Evolutionary conservation across 2,888 invertebrate species (phyloP).

Genomic region (Ferrisia virgata): DNA sequence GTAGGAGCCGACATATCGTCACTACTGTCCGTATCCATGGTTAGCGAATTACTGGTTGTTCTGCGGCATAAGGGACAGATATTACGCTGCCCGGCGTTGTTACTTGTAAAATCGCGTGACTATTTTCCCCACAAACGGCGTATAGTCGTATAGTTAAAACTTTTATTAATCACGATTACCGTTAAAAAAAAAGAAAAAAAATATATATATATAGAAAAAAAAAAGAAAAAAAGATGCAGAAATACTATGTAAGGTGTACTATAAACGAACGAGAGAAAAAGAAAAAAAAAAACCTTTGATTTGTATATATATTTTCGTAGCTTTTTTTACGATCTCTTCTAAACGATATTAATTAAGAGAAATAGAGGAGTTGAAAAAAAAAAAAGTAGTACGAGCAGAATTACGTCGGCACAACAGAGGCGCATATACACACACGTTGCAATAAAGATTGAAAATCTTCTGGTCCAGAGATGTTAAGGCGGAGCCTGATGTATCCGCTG

Average conservation of each 20-base stretch:
- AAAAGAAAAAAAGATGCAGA: neutral
- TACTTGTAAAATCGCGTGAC: conserved; percentile 38
- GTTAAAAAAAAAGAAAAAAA: neutral
- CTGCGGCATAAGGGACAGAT: conserved; percentile 12
- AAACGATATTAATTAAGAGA: conserved; percentile 41
- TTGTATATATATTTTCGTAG: conserved; percentile 17
- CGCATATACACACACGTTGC: conserved; percentile 20
- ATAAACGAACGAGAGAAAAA: neutral
- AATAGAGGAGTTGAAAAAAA: neutral
- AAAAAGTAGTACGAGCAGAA: neutral
- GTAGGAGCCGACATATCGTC: conserved; percentile 47
- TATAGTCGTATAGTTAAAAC: conserved; percentile 33
- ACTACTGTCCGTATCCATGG: conserved; percentile 48
- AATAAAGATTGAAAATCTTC: conserved; percentile 32
- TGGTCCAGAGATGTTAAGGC: conserved; percentile 40
- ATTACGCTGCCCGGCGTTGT: conserved; percentile 35
- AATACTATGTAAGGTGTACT: neutral
- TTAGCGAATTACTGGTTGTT: conserved; percentile 32
- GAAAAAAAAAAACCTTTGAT: conserved; percentile 21
- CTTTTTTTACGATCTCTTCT: conserved; percentile 33
- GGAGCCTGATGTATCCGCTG: conserved; percentile 27
- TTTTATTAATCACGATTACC: conserved; percentile 43
- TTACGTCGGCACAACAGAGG: conserved; percentile 11
- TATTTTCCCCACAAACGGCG: conserved; percentile 16
- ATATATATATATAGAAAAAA: neutral